Percentiles rank a stretch among this genome's conserved stretches.
These are phyloP conservation scores for Podiceps cristatus DNA, from an alignment of 2,113 vertebrate species.

Conservation along the genomic window DNA sequence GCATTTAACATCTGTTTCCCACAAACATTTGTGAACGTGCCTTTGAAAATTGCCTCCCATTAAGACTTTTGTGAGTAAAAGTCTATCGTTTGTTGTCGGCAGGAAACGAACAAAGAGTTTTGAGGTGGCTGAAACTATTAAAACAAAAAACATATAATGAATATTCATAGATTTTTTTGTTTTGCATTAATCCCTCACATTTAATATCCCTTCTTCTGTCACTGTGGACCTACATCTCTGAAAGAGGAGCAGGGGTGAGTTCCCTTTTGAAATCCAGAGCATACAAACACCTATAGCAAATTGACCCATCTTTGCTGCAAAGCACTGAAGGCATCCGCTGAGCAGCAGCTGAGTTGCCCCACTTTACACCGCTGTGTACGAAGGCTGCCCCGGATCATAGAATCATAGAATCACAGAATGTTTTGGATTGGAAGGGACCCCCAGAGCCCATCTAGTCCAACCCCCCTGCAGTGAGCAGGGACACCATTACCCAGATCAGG, in stretches of 20 bases:
- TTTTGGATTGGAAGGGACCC: no score
- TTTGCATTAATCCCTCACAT: background rate
- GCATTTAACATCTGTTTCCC: slow-evolving; percentile 21
- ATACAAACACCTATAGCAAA: background rate
- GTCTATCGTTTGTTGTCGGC: background rate
- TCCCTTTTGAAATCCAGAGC: background rate
- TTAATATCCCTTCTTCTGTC: background rate
- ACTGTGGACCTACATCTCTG: background rate
- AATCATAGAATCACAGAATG: no score
- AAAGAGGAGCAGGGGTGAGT: background rate
- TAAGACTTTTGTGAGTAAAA: slow-evolving; percentile 19
- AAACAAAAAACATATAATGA: background rate
- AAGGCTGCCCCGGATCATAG: accelerated
- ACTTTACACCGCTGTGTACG: accelerated
- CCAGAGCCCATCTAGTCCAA: no score
- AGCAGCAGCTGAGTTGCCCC: background rate
- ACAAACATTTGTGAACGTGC: background rate
- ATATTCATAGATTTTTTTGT: slow-evolving; percentile 18
- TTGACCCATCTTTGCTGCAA: background rate
- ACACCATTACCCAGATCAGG: no score
- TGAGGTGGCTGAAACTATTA: slow-evolving; percentile 1
- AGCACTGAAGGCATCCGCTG: accelerated
- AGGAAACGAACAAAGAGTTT: background rate
- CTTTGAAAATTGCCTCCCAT: slow-evolving; percentile 37
- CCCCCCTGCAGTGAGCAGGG: no score